phyloP scores from a whole-genome alignment of 2,797 vertebrate species.

The Halcyon badia region DNA sequence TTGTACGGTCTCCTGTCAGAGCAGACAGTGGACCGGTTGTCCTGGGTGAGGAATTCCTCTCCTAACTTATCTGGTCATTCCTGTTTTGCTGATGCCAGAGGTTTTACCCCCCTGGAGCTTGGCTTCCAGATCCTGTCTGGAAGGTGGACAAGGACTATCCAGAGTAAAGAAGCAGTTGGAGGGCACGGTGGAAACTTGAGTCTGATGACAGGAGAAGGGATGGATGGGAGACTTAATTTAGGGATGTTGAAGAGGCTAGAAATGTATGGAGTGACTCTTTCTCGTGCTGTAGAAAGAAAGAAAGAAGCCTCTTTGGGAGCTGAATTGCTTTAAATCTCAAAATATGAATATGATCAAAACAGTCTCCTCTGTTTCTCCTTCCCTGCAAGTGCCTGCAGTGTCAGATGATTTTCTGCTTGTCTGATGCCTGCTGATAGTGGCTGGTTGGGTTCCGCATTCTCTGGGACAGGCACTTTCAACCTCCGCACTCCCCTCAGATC shows the following conservation, averaged over 20 bases:
- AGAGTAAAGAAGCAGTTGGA: not conserved
- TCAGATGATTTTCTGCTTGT: not conserved
- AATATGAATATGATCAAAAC: constrained; percentile 36
- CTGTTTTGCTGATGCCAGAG: not conserved
- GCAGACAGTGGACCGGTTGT: not conserved
- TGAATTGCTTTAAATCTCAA: constrained; percentile 15
- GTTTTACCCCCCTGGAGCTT: not conserved
- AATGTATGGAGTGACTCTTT: not conserved
- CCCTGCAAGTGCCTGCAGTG: not conserved
- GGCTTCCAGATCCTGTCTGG: not conserved
- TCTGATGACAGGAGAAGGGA: not conserved
- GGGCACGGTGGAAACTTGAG: not conserved
- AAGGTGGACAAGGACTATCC: not conserved
- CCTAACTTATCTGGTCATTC: not conserved
- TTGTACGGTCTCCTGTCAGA: not conserved
- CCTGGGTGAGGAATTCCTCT: not conserved
- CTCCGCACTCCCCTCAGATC: not conserved
- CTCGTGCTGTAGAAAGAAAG: not conserved
- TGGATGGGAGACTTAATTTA: not conserved
- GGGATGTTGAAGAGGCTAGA: not conserved
- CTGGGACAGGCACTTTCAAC: not conserved
- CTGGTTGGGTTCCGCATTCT: not conserved
- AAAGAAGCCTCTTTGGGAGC: not conserved
- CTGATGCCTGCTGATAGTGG: not conserved
- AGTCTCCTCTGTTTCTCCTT: not conserved